phyloP scores from a whole-genome alignment of 2,797 vertebrate genomes.

The Siniperca obscura region DNA sequence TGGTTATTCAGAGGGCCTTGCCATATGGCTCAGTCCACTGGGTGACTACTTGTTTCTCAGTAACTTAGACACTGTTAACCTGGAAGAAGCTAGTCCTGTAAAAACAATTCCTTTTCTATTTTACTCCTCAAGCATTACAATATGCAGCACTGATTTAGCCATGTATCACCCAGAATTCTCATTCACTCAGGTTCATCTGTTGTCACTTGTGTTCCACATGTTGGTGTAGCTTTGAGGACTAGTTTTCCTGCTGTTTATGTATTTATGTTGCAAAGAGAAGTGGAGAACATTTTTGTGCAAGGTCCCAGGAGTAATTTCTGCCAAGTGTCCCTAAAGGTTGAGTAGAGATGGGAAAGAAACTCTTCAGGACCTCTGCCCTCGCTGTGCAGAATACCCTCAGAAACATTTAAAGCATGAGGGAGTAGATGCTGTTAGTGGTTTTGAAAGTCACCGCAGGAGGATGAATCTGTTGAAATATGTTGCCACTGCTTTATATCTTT shows the following conservation, averaged over 20 bases:
- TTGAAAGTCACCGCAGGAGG: conserved; percentile 53
- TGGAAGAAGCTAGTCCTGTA: not conserved
- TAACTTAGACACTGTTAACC: conserved; percentile 16
- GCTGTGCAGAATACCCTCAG: conserved; percentile 56
- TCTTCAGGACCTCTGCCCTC: conserved; percentile 58
- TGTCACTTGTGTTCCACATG: conserved; percentile 10
- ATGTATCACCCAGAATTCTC: conserved; percentile 23
- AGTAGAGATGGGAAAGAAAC: conserved; percentile 61
- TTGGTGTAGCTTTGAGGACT: conserved; percentile 19
- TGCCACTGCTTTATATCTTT: conserved; percentile 20
- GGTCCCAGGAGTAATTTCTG: conserved; percentile 64
- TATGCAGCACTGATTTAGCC: conserved; percentile 8
- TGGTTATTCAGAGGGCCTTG: conserved; percentile 34
- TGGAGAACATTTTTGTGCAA: conserved; percentile 41
- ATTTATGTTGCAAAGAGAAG: conserved; percentile 60
- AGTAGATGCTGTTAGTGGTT: conserved; percentile 49
- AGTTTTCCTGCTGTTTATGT: conserved; percentile 54
- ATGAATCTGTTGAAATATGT: conserved; percentile 51
- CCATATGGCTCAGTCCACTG: conserved; percentile 35
- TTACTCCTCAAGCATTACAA: not conserved
- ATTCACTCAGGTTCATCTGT: conserved; percentile 9
- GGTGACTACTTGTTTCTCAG: conserved; percentile 31
- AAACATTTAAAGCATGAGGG: conserved; percentile 61
- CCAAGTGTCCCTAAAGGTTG: conserved; percentile 66
- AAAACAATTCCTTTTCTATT: not conserved